A percentile compares a stretch with the other conserved stretches of the same genome.
Evolutionary conservation across 2,888 invertebrate genomes (phyloP).

Genomic region (Eucriotettix oculatus): DNA sequence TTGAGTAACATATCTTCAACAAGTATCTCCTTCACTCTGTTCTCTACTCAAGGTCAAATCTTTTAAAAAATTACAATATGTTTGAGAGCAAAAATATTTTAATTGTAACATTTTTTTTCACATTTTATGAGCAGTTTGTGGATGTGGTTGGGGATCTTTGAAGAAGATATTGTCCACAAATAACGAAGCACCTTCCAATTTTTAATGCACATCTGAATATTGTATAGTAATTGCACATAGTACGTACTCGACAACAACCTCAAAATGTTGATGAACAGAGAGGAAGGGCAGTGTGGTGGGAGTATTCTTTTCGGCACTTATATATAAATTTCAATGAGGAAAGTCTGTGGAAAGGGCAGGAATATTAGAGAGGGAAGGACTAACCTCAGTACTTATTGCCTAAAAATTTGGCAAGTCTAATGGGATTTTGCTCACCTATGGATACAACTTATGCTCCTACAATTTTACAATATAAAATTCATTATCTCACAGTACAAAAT

Average conservation of each 20-base stretch:
- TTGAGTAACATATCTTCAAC: too few relatives aligned
- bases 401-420: conserved; percentile 1
- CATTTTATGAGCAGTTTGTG: too few relatives aligned
- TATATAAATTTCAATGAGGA: neutral
- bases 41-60: neutral
- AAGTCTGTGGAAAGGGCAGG: neutral
- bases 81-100: too few relatives aligned
- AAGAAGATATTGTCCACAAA: neutral
- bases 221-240: conserved; percentile 10
- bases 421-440: conserved; percentile 3
- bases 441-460: conserved; percentile 5
- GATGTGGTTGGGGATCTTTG: too few relatives aligned
- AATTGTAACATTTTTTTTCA: too few relatives aligned
- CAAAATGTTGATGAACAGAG: conserved; percentile 2
- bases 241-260: conserved; percentile 7
- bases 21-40: neutral
- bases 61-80: neutral
- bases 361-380: neutral
- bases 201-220: conserved; percentile 8
- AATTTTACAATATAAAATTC: conserved; percentile 10
- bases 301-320: conserved; percentile 7
- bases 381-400: conserved; percentile 1
- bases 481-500: conserved; percentile 11
- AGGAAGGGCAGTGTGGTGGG: neutral
- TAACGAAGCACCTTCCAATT: neutral